These are phyloP conservation scores for Zosterops borbonicus DNA, from an alignment of 2,113 vertebrate genomes.

Conservation along the genomic window DNA sequence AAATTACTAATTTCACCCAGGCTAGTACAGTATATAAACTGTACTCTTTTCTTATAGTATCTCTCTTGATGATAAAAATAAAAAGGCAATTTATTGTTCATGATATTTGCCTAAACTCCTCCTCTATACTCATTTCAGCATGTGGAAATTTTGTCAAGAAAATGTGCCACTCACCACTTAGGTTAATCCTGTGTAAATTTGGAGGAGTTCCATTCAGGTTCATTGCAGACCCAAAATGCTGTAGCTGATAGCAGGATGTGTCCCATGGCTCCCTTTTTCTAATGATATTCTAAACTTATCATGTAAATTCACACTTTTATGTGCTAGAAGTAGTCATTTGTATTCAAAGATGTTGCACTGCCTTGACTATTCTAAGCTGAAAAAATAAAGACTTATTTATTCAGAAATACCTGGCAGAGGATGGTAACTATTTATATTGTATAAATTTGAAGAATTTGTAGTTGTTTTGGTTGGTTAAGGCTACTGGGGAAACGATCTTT, in stretches of 20 bases:
- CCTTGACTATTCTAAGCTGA: background rate
- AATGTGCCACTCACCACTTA: background rate
- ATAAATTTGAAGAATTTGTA: background rate
- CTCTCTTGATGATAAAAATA: background rate
- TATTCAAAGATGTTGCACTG: background rate
- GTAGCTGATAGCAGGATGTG: background rate
- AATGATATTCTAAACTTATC: background rate
- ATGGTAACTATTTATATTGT: background rate
- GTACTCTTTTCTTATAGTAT: background rate
- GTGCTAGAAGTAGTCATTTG: background rate
- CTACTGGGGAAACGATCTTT: background rate
- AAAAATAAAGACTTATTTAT: background rate
- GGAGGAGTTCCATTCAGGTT: background rate
- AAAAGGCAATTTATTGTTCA: background rate
- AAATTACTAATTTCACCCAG: background rate
- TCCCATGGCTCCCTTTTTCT: background rate
- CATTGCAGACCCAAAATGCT: background rate
- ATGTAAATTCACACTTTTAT: background rate
- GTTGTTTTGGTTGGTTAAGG: background rate
- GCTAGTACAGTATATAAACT: background rate
- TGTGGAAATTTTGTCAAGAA: background rate
- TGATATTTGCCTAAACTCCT: background rate
- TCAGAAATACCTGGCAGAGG: background rate
- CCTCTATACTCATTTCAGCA: background rate
- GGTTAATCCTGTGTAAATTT: background rate